Evolutionary conservation across 2,797 vertebrate species (phyloP).

Genomic region (Hippocampus kuda): DNA sequence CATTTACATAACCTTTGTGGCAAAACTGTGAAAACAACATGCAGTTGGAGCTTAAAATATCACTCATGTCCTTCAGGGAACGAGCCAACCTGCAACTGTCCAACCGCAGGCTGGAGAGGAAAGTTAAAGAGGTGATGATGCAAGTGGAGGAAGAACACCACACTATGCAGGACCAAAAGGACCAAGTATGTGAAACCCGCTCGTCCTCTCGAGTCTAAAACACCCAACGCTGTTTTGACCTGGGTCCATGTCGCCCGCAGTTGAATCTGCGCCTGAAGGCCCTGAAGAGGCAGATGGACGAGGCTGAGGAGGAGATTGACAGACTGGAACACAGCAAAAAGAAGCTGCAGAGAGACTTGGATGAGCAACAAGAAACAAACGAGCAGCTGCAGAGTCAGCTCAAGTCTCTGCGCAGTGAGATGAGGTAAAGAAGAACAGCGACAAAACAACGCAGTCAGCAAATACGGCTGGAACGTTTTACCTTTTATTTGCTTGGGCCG

Average conservation of each 20-base stretch:
- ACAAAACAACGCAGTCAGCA: background rate
- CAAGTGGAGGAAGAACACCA: constrained; percentile 91
- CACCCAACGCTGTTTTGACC: background rate
- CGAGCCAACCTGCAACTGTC: constrained; percentile 81
- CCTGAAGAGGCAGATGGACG: constrained; percentile 91
- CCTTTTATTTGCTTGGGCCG: too few species aligned
- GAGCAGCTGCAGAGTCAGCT: constrained; percentile 90
- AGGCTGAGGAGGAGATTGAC: constrained; percentile 94
- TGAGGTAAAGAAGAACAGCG: constrained; percentile 65
- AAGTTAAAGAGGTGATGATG: constrained; percentile 92
- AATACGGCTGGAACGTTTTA: background rate
- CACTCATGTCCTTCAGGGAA: constrained; percentile 69
- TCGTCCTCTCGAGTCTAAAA: background rate
- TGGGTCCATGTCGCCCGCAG: constrained; percentile 46
- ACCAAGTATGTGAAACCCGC: constrained; percentile 73
- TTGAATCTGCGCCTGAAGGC: constrained; percentile 90
- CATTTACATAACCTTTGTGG: too few species aligned
- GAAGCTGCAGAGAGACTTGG: constrained; percentile 92
- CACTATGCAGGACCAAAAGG: constrained; percentile 87
- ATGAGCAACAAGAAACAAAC: constrained; percentile 85
- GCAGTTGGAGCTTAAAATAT: background rate
- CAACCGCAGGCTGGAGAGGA: constrained; percentile 90
- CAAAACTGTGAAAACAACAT: too few species aligned
- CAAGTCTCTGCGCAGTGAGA: constrained; percentile 74
- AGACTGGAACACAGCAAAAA: constrained; percentile 86